Evolutionary conservation across 2,888 invertebrate species (phyloP), one percentile per base, ranked within the genome.

Genomic region (Xylocampa areola): DNA sequence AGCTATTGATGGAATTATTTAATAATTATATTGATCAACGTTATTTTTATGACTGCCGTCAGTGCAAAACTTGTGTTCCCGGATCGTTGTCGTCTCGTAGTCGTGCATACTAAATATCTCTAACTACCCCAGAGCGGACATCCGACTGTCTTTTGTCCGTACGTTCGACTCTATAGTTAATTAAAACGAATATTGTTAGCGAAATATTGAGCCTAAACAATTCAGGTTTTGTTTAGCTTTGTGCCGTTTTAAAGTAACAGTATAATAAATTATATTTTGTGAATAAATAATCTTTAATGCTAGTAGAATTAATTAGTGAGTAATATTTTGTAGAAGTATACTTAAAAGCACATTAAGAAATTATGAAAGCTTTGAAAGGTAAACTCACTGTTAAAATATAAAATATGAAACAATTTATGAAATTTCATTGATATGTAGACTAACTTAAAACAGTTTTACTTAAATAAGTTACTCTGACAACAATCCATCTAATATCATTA

Each of bases 101-200:
- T 80, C 84, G 84, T 78, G 5, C 2, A 2, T 6, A 55, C 1
- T 69, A 65, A 81, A 59, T 6, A 0, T 33, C 47, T 11, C 23
- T 16, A 47, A 47, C 66, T 70, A 70, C 80, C 82, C 79, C 68
- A 55, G 68, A 79, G 73, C 84, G 84, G 84, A 87, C 80, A 78
- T 86, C 82, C 81, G 84, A 78, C 82, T 82, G 85, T 86, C 88
- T 90, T 89, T 90, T 90, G 88, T 90, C 77, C 79, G 79, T 77
- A 77, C 80, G 84, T 80, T 85, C 76, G 79, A 78, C 79, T 81
- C 80, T 79, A 76, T 84, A 86, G 87, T 88, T 89, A 89, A 90
- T 90, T 91, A 89, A 90, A 90, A 88, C 77, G 86, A 88, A 87
- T 88, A 86, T 84, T 83, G 83, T 83, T 76, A 70, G 65, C 66